These are phyloP conservation scores for Phengaris alcon DNA, from an alignment of 2,888 invertebrate genomes.

Conservation along the genomic window DNA sequence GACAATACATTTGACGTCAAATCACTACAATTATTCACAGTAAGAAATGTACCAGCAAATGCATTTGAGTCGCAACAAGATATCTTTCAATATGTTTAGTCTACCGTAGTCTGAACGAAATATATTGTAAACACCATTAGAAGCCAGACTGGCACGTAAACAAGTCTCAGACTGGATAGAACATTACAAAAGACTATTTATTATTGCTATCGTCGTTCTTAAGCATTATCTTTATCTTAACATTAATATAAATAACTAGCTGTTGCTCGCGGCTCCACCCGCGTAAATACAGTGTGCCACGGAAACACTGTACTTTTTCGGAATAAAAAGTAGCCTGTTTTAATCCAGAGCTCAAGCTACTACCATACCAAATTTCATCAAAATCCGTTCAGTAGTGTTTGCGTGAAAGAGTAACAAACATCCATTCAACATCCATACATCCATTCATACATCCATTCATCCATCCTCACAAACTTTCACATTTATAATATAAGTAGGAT, in stretches of 20 bases:
- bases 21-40: neutral
- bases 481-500: too few relatives aligned
- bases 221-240: neutral
- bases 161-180: conserved; percentile 14
- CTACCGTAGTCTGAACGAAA: conserved; percentile 15
- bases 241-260: neutral
- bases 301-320: too few relatives aligned
- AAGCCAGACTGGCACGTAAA: conserved; percentile 28
- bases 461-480: too few relatives aligned
- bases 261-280: too few relatives aligned
- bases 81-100: conserved; percentile 28
- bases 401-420: too few relatives aligned
- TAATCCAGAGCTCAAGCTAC: too few relatives aligned
- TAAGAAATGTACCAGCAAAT: conserved; percentile 10
- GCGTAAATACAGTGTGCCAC: too few relatives aligned
- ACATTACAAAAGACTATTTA: conserved; percentile 25
- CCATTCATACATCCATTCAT: too few relatives aligned
- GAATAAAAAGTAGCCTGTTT: too few relatives aligned
- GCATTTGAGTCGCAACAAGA: conserved; percentile 25
- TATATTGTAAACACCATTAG: conserved; percentile 31
- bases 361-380: too few relatives aligned
- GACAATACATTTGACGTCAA: neutral
- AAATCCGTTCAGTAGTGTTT: too few relatives aligned
- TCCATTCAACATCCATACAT: too few relatives aligned
- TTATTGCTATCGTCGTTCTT: conserved; percentile 8